phyloP scores from a whole-genome alignment of 2,888 invertebrate genomes.

The Acleris literana region DNA sequence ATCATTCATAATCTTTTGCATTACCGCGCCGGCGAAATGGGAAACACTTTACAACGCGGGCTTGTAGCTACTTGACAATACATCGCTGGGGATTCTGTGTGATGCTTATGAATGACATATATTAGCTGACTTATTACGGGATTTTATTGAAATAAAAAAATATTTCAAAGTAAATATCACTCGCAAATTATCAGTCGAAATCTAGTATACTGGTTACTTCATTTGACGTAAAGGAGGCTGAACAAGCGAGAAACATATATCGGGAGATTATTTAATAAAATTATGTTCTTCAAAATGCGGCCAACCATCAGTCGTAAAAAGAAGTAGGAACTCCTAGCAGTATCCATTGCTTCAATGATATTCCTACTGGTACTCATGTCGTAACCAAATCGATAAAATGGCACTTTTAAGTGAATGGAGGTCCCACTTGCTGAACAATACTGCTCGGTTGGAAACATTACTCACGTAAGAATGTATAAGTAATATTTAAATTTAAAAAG shows the following conservation, averaged over 20 bases:
- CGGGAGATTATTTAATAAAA: no score
- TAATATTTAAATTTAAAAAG: conserved; percentile 74
- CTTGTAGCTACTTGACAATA: conserved; percentile 31
- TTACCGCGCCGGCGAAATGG: conserved; percentile 37
- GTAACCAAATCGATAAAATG: not conserved
- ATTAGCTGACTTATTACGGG: not conserved
- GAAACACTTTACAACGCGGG: conserved; percentile 31
- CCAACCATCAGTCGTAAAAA: no score
- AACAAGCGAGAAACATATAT: no score
- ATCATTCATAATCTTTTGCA: conserved; percentile 49
- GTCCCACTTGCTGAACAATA: conserved; percentile 7
- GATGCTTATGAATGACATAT: conserved; percentile 10
- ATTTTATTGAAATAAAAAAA: not conserved
- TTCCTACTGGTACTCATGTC: not conserved
- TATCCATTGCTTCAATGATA: no score
- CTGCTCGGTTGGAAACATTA: conserved; percentile 44
- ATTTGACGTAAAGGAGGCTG: no score
- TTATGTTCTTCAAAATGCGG: no score
- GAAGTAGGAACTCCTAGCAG: no score
- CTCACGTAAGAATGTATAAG: conserved; percentile 64
- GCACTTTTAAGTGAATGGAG: conserved; percentile 3
- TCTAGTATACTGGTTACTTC: no score
- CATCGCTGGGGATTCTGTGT: conserved; percentile 16
- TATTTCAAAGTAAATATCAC: not conserved
- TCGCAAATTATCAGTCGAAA: no score